A percentile compares a stretch with the other conserved stretches of the same genome.
These are phyloP conservation scores for Smutsia temminckii DNA, from an alignment of 2,797 vertebrate genomes.

Conservation along the genomic window DNA sequence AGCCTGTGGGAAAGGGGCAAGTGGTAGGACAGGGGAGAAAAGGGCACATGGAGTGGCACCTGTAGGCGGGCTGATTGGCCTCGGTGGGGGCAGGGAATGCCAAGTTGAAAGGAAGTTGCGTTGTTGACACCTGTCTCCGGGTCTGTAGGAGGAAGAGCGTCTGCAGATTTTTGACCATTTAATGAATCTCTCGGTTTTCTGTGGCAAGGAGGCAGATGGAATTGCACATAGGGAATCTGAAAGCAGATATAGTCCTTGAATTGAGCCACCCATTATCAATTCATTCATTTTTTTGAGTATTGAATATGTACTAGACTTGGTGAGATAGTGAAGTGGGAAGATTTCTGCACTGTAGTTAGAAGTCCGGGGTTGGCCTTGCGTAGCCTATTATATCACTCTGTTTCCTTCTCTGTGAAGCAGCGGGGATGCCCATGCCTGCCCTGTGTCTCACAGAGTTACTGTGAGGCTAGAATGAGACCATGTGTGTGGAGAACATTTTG, in stretches of 20 bases:
- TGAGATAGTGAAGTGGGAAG: neutral
- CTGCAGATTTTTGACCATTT: neutral
- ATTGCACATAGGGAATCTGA: neutral
- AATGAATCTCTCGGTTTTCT: slow-evolving; percentile 10
- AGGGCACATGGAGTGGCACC: neutral
- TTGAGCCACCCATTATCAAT: neutral
- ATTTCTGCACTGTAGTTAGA: neutral
- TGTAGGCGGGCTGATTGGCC: neutral
- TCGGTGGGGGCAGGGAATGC: neutral
- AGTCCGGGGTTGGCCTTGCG: neutral
- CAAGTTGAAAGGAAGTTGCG: neutral
- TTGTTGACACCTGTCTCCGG: neutral
- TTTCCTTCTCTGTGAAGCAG: slow-evolving; percentile 12
- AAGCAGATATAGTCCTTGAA: neutral
- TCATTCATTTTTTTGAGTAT: neutral
- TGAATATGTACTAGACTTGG: neutral
- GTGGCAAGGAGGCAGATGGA: neutral
- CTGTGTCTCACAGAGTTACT: neutral
- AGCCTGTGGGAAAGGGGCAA: neutral
- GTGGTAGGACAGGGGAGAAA: neutral
- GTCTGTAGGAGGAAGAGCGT: neutral
- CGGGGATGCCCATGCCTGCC: neutral
- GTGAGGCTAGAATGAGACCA: neutral
- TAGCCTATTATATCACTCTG: neutral
- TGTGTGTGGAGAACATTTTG: neutral